A percentile compares a stretch with the other conserved stretches of the same genome.
Evolutionary conservation across 2,888 invertebrate genomes (phyloP).

Genomic region (Polydrusus cervinus): DNA sequence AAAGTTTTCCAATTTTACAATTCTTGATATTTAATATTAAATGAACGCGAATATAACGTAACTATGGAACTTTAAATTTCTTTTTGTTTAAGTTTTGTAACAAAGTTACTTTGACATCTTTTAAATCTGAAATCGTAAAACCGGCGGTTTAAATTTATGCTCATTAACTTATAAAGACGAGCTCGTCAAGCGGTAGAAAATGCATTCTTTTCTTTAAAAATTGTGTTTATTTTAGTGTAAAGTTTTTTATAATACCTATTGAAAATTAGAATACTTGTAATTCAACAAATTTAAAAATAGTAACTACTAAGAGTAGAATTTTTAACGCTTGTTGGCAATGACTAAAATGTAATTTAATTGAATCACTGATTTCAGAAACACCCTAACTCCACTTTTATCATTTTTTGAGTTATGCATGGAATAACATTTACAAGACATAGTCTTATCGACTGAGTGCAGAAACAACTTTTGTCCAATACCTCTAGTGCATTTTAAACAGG

Average conservation of each 20-base stretch:
- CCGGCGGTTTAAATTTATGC: background rate
- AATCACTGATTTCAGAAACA: too few relatives aligned
- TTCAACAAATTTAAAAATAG: too few relatives aligned
- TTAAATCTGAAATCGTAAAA: background rate
- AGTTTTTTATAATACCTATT: background rate
- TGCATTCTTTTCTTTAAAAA: background rate
- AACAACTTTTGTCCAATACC: too few relatives aligned
- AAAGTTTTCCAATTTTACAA: background rate
- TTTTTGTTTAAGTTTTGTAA: background rate
- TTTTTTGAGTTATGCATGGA: too few relatives aligned
- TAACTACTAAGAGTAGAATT: too few relatives aligned
- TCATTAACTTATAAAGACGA: constrained; percentile 12
- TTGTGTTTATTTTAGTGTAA: background rate
- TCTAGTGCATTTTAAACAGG: too few relatives aligned
- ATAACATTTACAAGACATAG: too few relatives aligned
- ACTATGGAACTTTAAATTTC: background rate
- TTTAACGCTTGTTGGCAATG: too few relatives aligned
- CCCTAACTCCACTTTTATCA: too few relatives aligned
- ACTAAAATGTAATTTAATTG: too few relatives aligned
- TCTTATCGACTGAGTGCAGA: too few relatives aligned
- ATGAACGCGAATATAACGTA: background rate
- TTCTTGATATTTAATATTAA: background rate
- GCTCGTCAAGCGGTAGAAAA: background rate
- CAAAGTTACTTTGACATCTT: constrained; percentile 2
- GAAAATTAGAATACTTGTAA: too few relatives aligned